Evolutionary conservation across 2,797 vertebrate genomes (phyloP), one percentile per base, ranked within the genome.

Genomic region (Tapirus indicus): DNA sequence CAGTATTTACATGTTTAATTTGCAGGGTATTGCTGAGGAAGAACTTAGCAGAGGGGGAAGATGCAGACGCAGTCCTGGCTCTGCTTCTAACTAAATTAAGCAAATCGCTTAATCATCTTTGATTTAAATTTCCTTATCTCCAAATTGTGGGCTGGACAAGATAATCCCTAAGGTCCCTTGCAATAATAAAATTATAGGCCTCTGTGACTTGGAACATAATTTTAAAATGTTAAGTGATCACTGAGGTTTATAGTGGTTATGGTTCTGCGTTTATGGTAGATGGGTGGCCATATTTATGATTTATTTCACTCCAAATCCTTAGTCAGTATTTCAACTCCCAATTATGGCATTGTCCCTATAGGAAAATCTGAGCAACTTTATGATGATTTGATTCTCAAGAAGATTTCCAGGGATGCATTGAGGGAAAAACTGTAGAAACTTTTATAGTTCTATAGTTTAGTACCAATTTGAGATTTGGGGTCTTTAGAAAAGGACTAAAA

Each of bases 61-160:
- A 72, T 16, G 29, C 72, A 88, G 47, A 83, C 0, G 21, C 17
- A 5, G 44, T 77, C n/a, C 58, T 92, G 91, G 69, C 54, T 94
- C 44, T 88, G 66, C 54, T 93, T 80, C 82, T 95, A 94, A 94
- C 38, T 86, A 94, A 94, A 97, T 91, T 87, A 95, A 97, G 79
- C 72, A 83, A 93, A 92, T 89, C 68, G 66, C 47, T 95, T 97
- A 92, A 91, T 94, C 86, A 58, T 85, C 72, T 93, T 49, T 88
- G 72, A 96, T 95, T 97, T 96, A 94, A 94, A 95, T 87, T 95
- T 96, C 18, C 95, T 93, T 96, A 89, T 96, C 88, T 96, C 71
- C 82, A 95, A 86, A 94, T 47, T 93, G 35, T 93, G 68, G 41
- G 54, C 69, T 75, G 66, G 86, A 96, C 54, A 84, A 96, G 83